phyloP scores from a whole-genome alignment of 1,140 invertebrate species.

The Macrosteles quadrilineatus region DNA sequence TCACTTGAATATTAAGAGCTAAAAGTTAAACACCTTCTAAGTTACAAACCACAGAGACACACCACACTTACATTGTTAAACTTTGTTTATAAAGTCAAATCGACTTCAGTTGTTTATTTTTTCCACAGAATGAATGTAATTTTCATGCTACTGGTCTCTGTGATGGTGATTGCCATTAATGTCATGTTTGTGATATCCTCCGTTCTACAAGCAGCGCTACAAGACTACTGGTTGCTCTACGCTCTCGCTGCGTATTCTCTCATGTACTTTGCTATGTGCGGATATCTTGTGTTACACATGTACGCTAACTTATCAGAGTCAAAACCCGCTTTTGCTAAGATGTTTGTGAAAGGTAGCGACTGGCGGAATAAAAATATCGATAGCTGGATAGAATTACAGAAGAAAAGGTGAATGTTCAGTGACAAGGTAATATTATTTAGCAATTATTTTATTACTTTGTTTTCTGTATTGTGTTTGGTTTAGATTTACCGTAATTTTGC shows the following conservation, averaged over 20 bases:
- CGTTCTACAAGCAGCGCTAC: not conserved
- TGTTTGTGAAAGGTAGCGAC: not conserved
- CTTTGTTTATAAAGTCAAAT: too few relatives aligned
- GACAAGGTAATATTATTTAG: too few relatives aligned
- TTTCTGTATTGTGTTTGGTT: too few relatives aligned
- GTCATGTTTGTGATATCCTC: slow-evolving; percentile 68
- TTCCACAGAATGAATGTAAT: slow-evolving; percentile 66
- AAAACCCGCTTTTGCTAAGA: not conserved
- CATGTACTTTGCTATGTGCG: not conserved
- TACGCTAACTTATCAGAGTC: not conserved
- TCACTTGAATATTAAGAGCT: too few relatives aligned
- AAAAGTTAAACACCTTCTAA: too few relatives aligned
- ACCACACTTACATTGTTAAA: too few relatives aligned
- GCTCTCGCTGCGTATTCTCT: not conserved
- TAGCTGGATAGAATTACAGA: not conserved
- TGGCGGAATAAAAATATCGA: slow-evolving; percentile 14
- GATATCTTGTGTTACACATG: slow-evolving; percentile 11
- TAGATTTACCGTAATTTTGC: too few relatives aligned
- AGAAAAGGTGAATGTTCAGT: too few relatives aligned
- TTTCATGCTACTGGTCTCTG: slow-evolving; percentile 64
- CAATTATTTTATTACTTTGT: too few relatives aligned
- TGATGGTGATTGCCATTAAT: slow-evolving; percentile 78
- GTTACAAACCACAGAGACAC: too few relatives aligned
- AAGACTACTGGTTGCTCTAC: not conserved
- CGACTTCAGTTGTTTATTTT: too few relatives aligned